These are phyloP conservation scores for Anhinga anhinga DNA, from an alignment of 2,113 vertebrate genomes.

Conservation along the genomic window DNA sequence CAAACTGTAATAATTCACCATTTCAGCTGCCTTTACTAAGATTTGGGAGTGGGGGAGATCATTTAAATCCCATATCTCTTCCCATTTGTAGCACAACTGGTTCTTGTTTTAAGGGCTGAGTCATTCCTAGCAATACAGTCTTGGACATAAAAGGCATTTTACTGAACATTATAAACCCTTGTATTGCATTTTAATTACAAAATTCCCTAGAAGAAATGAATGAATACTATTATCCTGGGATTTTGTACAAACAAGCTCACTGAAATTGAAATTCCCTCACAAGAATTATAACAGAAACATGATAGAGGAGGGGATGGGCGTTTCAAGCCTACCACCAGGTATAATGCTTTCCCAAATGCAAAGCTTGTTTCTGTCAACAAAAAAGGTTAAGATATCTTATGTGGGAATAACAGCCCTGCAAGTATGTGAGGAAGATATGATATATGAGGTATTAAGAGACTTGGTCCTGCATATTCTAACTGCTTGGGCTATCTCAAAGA, in stretches of 20 bases:
- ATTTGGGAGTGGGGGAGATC: not conserved
- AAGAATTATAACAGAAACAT: not conserved
- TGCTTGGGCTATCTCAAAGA: not conserved
- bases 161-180: not conserved
- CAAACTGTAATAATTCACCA: slow-evolving; percentile 33
- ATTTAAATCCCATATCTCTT: not conserved
- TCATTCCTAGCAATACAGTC: not conserved
- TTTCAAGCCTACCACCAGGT: not conserved
- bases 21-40: not conserved
- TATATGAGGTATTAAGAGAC: not conserved
- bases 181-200: not conserved
- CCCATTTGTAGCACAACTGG: not conserved
- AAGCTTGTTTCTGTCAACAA: not conserved
- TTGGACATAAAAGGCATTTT: not conserved
- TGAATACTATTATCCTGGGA: not conserved
- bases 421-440: not conserved
- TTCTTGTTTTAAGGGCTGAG: not conserved
- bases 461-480: not conserved
- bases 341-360: not conserved
- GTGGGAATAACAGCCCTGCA: not conserved
- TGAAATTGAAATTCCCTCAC: not conserved
- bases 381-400: not conserved
- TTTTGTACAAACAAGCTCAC: not conserved
- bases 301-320: not conserved
- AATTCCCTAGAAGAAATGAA: not conserved